phyloP scores from a whole-genome alignment of 1,140 invertebrate species.

The Rhynchophorus ferrugineus region DNA sequence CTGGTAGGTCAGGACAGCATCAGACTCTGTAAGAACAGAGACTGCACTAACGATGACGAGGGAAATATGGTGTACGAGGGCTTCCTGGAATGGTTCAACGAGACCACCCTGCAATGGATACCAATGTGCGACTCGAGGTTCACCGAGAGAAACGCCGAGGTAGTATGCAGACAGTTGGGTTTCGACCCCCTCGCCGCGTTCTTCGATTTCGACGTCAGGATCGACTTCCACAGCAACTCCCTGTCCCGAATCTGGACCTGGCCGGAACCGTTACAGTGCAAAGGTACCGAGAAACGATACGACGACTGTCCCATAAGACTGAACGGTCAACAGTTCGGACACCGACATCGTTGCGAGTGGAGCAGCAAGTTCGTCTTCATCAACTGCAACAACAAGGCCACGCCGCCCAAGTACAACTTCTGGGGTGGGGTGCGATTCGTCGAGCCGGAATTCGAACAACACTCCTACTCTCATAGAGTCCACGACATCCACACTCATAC shows the following conservation, averaged over 20 bases:
- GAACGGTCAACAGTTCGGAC: conserved; percentile 82
- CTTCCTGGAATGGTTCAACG: conserved; percentile 93
- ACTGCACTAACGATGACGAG: conserved; percentile 53
- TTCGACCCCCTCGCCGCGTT: conserved; percentile 82
- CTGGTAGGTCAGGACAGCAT: conserved; percentile 44
- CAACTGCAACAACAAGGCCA: conserved; percentile 75
- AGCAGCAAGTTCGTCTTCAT: conserved; percentile 90
- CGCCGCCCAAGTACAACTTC: conserved; percentile 64
- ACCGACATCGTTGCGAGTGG: conserved; percentile 78
- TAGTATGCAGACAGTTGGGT: conserved; percentile 91
- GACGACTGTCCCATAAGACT: conserved; percentile 82
- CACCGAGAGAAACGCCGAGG: conserved; percentile 88
- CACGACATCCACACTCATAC: conserved; percentile 73
- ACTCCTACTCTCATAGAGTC: conserved; percentile 70
- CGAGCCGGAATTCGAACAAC: conserved; percentile 80
- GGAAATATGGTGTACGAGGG: conserved; percentile 54
- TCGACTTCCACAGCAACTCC: conserved; percentile 80
- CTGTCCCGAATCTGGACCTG: conserved; percentile 83
- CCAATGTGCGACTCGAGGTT: conserved; percentile 94
- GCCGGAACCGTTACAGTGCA: conserved; percentile 83
- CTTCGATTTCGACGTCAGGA: conserved; percentile 68
- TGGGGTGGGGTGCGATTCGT: conserved; percentile 97
- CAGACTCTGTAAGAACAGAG: conserved; percentile 64
- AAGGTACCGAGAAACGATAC: conserved; percentile 72
- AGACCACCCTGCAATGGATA: conserved; percentile 91